Conservation (phyloP, 2,797 vertebrate species). For the Lepidocolaptes lacrymiger region DNA sequence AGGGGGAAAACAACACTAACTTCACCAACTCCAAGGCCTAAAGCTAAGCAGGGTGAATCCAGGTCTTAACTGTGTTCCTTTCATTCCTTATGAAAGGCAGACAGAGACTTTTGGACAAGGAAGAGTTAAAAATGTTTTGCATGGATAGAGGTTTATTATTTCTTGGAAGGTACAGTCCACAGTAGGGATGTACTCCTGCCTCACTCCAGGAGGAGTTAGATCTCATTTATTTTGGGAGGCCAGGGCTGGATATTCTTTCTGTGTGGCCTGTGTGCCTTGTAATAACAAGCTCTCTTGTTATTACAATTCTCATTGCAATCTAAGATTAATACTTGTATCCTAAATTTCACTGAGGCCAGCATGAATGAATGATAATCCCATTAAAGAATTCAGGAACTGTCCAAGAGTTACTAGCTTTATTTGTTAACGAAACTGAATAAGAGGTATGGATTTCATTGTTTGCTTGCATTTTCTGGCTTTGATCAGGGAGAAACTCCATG, state of each 20-base stretch:
- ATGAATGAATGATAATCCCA: constrained; percentile 36
- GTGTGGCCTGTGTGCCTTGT: constrained; percentile 30
- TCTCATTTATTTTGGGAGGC: constrained; percentile 38
- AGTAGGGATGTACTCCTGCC: not conserved
- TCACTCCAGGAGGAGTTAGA: not conserved
- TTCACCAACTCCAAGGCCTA: not conserved
- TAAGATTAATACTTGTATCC: constrained; percentile 27
- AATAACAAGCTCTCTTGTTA: constrained; percentile 41
- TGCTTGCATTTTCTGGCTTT: constrained; percentile 13
- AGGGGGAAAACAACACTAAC: not conserved
- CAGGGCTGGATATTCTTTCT: constrained; percentile 15
- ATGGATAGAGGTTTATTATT: not conserved
- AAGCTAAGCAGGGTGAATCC: not conserved
- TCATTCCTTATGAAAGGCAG: not conserved
- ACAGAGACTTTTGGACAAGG: not conserved
- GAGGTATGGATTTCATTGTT: constrained; percentile 16
- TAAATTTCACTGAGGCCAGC: constrained; percentile 27
- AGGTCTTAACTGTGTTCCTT: not conserved
- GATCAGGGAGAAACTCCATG: not conserved
- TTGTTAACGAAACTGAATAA: constrained; percentile 28
- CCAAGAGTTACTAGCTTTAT: constrained; percentile 46
- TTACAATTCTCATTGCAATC: not conserved
- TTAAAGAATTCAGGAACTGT: constrained; percentile 22
- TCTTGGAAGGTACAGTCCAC: constrained; percentile 3
- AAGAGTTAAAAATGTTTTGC: not conserved